These are phyloP conservation scores for Drosophila birchii DNA, from an alignment of 2,888 invertebrate species.

Conservation along the genomic window DNA sequence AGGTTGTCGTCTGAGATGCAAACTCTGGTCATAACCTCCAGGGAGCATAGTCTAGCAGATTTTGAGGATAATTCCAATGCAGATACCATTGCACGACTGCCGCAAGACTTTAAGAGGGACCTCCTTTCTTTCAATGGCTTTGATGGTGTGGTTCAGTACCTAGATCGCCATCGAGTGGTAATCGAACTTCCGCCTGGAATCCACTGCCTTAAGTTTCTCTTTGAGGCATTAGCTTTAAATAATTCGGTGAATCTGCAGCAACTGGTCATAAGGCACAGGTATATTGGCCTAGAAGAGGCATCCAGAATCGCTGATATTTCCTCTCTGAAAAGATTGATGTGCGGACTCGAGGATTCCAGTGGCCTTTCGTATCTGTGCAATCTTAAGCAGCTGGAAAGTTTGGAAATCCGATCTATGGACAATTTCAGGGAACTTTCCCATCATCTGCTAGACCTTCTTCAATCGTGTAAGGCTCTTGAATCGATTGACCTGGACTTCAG, in stretches of 20 bases:
- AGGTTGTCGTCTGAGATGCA: neutral
- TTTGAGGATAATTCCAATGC: neutral
- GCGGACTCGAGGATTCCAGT: neutral
- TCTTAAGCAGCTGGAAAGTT: neutral
- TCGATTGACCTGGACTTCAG: conserved; percentile 1
- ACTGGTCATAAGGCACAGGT: conserved; percentile 5
- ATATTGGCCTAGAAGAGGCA: neutral
- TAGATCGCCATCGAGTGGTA: conserved; percentile 2
- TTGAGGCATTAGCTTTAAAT: neutral
- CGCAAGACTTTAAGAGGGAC: conserved; percentile 2
- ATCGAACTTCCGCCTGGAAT: conserved; percentile 1
- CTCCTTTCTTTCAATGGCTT: neutral
- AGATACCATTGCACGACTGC: neutral
- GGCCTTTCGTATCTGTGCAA: neutral
- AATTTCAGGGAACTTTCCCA: neutral
- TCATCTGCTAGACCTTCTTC: neutral
- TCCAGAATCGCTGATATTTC: neutral
- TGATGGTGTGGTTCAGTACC: neutral
- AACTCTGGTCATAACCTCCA: conserved; percentile 2
- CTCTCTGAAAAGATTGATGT: conserved; percentile 4
- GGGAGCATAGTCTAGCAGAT: neutral
- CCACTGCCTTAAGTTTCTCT: neutral
- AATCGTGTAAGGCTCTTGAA: neutral
- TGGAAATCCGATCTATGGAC: conserved; percentile 3
- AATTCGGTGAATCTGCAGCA: neutral